Conservation (phyloP, 37 sponge, comb jelly and placozoan genomes). For the Halichondria panicea region DNA sequence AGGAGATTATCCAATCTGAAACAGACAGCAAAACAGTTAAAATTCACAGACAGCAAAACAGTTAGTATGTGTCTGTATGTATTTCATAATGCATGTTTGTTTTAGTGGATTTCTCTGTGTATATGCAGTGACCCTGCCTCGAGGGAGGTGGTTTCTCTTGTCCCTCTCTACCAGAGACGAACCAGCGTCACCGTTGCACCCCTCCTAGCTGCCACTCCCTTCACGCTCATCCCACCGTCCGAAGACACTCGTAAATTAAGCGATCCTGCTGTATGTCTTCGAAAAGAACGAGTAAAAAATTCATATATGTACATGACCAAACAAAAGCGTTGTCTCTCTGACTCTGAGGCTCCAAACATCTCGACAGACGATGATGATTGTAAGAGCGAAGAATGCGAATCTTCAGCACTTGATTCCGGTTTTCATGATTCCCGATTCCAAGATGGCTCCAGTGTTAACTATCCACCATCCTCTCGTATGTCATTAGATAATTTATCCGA, state of each 20-base stretch:
- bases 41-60: too few species aligned
- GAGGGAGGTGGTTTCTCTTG: too few species aligned
- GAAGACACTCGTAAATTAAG: conserved; percentile 34
- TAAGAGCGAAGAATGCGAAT: conserved; percentile 21
- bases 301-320: neutral
- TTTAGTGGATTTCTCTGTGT: neutral
- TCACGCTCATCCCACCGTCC: neutral
- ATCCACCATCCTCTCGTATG: conserved; percentile 4
- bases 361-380: neutral
- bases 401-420: conserved; percentile 43
- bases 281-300: conserved; percentile 1
- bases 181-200: too few species aligned
- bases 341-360: conserved; percentile 11
- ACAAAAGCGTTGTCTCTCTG: conserved; percentile 44
- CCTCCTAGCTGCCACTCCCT: too few species aligned
- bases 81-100: neutral
- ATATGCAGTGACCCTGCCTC: neutral
- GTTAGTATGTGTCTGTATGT: too few species aligned
- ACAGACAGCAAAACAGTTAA: too few species aligned
- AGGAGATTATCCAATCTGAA: too few species aligned
- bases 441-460: neutral
- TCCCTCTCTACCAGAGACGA: too few species aligned
- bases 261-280: conserved; percentile 19
- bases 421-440: conserved; percentile 21
- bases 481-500: conserved; percentile 14